phyloP scores from a whole-genome alignment of 2,797 vertebrate species.

The Phrynocephalus guinanensis region DNA sequence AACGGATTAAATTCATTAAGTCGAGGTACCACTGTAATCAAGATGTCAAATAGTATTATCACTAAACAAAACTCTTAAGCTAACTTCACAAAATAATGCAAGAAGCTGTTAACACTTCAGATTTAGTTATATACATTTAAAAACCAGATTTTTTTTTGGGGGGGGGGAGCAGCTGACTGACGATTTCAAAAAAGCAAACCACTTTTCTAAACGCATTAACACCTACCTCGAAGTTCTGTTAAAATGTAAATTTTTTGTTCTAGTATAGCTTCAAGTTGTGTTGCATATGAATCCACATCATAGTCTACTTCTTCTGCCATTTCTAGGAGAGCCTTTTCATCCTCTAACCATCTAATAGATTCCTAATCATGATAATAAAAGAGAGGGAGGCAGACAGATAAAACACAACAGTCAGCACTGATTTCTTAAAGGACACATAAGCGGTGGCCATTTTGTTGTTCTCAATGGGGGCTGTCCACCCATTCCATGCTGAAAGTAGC shows the following conservation, averaged over 20 bases:
- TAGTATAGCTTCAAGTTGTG: conserved; percentile 94
- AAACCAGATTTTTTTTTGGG: not conserved
- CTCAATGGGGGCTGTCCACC: too few relatives aligned
- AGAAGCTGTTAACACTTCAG: not conserved
- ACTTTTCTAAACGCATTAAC: conserved; percentile 4
- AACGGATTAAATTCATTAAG: too few relatives aligned
- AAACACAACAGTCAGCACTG: not conserved
- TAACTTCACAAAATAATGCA: too few relatives aligned
- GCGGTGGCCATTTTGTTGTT: too few relatives aligned
- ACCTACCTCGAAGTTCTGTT: conserved; percentile 90
- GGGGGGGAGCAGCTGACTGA: not conserved
- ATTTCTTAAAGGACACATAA: too few relatives aligned
- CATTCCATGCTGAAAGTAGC: too few relatives aligned
- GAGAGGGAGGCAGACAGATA: not conserved
- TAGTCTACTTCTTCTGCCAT: conserved; percentile 99
- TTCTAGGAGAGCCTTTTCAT: conserved; percentile 93
- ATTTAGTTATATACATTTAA: not conserved
- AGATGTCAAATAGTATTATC: not conserved
- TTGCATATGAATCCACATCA: conserved; percentile 93
- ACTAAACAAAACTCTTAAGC: not conserved
- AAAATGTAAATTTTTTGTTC: conserved; percentile 97
- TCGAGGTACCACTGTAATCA: not conserved
- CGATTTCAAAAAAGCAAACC: not conserved
- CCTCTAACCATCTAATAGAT: conserved; percentile 95
- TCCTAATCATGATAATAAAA: conserved; percentile 79